Base-by-base conservation (phyloP, 1,140 invertebrate genomes). In the Drosophila seguyi region DNA sequence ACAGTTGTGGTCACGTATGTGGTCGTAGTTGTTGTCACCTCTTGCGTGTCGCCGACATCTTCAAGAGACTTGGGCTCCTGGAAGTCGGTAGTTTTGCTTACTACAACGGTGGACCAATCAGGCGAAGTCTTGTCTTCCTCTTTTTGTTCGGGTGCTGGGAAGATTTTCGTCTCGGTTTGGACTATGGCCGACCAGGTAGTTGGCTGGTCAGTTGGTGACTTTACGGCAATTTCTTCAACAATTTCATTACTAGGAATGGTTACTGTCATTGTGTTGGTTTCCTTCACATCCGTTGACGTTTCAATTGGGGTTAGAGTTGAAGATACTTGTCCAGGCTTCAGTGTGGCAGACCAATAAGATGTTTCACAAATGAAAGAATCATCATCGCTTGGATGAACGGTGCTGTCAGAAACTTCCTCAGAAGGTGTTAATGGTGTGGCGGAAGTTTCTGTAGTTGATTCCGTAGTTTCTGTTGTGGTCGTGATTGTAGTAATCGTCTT, bases 141-240 rank as follows among this genome's bases (percentile, higher is more conserved):
- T 8, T 59, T 59, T 39, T 42, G 39, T 13, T 50, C 62, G 22
- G 76, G 31, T 38, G 81, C 41, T n/a, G 76, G 71, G 69, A 92
- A 92, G 6, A 90, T 61, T 11, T 75, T 92, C 7, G 77, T 61
- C 57, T 92, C 85, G 13, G 91, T 92, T 74, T 92, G 85, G 22
- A 91, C 79, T 16, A 91, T 79, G n/a, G 91, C 87, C n/a, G 91
- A 91, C 91, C 91, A 92, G 3, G 91, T 92, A 56, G 91, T 92
- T 34, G 91, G 91, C 48, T 91, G 91, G 58, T 90, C 87, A n/a
- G 52, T 86, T 8, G 91, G 91, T 3, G 91, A 92, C 45, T 90
- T 65, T 11, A 92, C 87, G 3, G 81, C 14, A 16, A 92, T 62
- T 73, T 91, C 82, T 7, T 77, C 60, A 8, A 48, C 27, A 16